Evolutionary conservation across 2,113 vertebrate genomes (phyloP), one percentile per base, ranked within the genome.

Genomic region (Corythaeola cristata): DNA sequence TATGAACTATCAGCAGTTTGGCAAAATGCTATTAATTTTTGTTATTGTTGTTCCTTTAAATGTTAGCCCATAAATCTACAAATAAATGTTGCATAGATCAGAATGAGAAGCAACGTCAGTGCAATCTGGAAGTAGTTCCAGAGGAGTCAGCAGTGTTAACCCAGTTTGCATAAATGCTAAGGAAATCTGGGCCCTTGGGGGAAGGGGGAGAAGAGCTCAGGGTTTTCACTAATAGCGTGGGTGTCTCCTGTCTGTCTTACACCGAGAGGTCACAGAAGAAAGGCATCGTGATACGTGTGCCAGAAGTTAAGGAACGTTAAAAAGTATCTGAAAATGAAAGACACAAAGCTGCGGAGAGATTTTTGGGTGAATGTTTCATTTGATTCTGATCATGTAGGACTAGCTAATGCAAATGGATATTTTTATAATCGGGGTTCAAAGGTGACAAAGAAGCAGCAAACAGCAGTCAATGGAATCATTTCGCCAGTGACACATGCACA

Each of bases 381-480:
- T 49, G 23, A 28, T 85, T 92, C n/a, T 84, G 20, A 6, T 53
- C 62, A 53, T 9, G 6, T 23, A 59, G 30, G 45, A 35, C 35
- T 35, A 37, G 72, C 26, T 60, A 69, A 44, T 15, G 5, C 45
- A 91, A 76, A 60, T 15, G 33, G 50, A 0, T 86, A 37, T 77
- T 97, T 95, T 89, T 91, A 62, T 47, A 62, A 62, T 83, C 50
- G 8, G 33, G 63, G 67, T 79, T 67, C 71, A 92, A 63, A 80
- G 56, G 62, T 67, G 67, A 28, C 14, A n/a, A 78, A 69, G 52
- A 35, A 22, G 77, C 39, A 55, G 69, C 22, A 62, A 85, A 55
- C 50, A 58, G 71, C 53, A 63, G 55, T 33, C 24, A 58, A 67
- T 33, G 47, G 74, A 62, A 64, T 64, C 21, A 3, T 88, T 81